Base-by-base conservation (phyloP, 2,113 vertebrate species). In the Zosterops hypoxanthus region DNA sequence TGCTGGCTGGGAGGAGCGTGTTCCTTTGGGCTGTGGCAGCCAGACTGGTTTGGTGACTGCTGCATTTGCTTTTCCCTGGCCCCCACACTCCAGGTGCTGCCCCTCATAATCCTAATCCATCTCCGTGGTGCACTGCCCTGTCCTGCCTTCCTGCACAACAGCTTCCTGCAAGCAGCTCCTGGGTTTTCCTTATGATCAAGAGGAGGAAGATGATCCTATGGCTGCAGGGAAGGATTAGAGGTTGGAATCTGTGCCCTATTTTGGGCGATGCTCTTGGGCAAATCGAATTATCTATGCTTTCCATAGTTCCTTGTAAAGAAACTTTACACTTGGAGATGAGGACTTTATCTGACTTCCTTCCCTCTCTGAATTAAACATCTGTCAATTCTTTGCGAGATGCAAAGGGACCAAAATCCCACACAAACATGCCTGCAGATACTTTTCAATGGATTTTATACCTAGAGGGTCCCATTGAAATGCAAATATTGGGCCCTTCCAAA, bases 101-200 rank as follows among this genome's bases (percentile, higher is more conserved):
- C 82, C 78, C 79, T 90, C 66, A 36, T 69, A 92, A 95, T 82
- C 71, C 68, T 65, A 34, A 90, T 34, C 68, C 66, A 55, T 77
- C 42, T 42, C 79, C 0, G 0, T 16, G 63, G 49, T 63, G 69
- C 52, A 24, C 61, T 1, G 31, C 11, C 70, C 59, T 9, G 0
- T 90, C 86, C 85, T 65, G 50, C 57, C 82, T 79, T 85, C 66
- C 85, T 87, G 73, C 71, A 49, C 57, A 12, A 8, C 72, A 66
- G 42, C 47, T 49, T 49, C 47, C 47, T 0, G 6, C 59, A 6
- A 50, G 61, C 72, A 44, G n/a, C 70, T 44, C 70, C 71, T 88
- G 86, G 2, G 1, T 59, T 83, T 90, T 65, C 71, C 28, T 42
- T 4, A 15, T 17, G 34, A 80, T 77, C 63, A 88, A 76, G 88